phyloP scores from a whole-genome alignment of 2,888 invertebrate species.

The Anodontia alba region DNA sequence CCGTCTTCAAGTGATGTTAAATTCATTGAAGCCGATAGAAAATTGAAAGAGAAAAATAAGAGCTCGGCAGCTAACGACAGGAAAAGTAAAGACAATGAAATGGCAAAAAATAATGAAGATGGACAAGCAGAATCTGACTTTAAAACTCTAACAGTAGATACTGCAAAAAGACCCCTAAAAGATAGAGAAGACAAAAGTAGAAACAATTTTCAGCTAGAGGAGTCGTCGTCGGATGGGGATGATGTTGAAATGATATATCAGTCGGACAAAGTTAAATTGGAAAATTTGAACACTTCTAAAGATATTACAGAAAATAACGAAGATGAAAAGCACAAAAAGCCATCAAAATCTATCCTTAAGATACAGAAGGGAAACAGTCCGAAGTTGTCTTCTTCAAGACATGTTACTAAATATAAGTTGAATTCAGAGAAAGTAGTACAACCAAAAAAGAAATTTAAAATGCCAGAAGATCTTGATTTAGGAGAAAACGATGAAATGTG shows the following conservation, averaged over 20 bases:
- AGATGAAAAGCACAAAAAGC: too few species aligned
- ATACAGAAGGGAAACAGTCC: not conserved
- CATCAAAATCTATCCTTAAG: not conserved
- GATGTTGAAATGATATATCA: slow-evolving; percentile 60
- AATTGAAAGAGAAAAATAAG: slow-evolving; percentile 3
- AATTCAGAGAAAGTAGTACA: not conserved
- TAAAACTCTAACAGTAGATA: not conserved
- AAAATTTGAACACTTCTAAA: not conserved
- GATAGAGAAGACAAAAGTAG: not conserved
- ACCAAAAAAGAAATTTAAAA: not conserved
- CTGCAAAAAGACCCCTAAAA: not conserved
- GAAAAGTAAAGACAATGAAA: not conserved
- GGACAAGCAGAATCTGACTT: not conserved
- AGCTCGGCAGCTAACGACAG: not conserved
- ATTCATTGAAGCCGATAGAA: slow-evolving; percentile 22
- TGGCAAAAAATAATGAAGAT: not conserved
- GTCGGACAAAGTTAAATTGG: slow-evolving; percentile 10
- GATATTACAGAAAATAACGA: not conserved
- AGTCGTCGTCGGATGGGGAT: slow-evolving; percentile 48
- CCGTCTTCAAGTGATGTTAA: slow-evolving; percentile 27
- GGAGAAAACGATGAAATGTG: not conserved
- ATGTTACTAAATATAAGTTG: not conserved
- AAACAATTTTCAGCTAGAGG: not conserved
- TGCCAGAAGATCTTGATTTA: not conserved
- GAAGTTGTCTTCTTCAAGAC: not conserved